Conservation (phyloP, 2,888 invertebrate species). For the Leuctra nigra region DNA sequence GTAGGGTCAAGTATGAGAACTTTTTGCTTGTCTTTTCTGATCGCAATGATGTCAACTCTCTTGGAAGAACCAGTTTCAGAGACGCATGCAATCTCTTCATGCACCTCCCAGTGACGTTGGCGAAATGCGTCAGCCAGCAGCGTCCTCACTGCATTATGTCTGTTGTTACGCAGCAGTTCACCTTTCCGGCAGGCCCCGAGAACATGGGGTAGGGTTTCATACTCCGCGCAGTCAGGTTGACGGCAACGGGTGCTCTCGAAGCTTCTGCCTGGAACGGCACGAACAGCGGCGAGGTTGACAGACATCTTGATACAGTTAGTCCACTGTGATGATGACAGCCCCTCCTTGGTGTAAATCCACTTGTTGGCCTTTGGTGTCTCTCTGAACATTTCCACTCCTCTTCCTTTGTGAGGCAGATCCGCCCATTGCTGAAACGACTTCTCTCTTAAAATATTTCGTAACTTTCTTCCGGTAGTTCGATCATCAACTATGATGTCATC, state of each 20-base stretch:
- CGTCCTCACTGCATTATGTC: not conserved
- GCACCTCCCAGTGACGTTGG: not conserved
- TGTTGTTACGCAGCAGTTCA: not conserved
- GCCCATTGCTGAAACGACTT: not conserved
- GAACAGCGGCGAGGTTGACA: slow-evolving; percentile 1
- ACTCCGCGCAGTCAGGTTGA: not conserved
- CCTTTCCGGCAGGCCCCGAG: not conserved
- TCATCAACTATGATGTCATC: not conserved
- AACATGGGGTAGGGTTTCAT: slow-evolving; percentile 1
- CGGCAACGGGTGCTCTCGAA: not conserved
- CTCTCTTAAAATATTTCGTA: not conserved
- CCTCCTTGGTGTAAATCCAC: not conserved
- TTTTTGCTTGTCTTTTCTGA: not conserved
- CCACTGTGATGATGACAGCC: not conserved
- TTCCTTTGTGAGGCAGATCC: not conserved
- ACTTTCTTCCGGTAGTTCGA: not conserved
- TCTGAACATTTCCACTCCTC: not conserved
- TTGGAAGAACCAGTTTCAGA: not conserved
- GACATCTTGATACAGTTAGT: slow-evolving; percentile 4
- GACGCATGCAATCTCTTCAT: not conserved
- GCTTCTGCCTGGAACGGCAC: not conserved
- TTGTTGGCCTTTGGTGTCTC: slow-evolving; percentile 4
- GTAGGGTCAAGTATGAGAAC: too few relatives aligned
- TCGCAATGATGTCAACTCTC: not conserved
- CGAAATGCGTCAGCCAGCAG: not conserved